Base-by-base conservation (phyloP, 2,113 vertebrate genomes). In the Pterocles gutturalis region DNA sequence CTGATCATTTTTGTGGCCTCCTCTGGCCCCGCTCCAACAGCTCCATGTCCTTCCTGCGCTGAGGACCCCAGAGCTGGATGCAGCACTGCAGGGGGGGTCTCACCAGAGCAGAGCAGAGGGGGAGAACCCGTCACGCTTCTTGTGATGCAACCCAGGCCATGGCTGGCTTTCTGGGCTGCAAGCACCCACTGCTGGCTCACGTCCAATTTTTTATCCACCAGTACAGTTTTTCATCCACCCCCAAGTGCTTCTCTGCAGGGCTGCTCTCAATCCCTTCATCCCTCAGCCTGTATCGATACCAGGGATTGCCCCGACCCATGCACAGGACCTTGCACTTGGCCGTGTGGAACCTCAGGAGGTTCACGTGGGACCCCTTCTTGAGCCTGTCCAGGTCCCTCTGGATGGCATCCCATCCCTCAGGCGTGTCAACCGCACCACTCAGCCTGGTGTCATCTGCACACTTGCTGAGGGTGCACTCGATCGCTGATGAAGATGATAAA, bases 121-220 rank as follows among this genome's bases (percentile, higher is more conserved):
- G 41, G 17, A 87, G 34, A 69, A 62, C 71, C 33, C 19, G 7
- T 22, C 25, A 5, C 38, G 13, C 12, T 81, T 18, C 38, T 60
- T 62, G n/a, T 24, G 51, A 38, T 31, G 33, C 11, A 71, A 29
- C 28, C 33, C 65, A 71, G 33, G 22, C 13, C 15, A 20, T 0
- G 0, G 9, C 9, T 84, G 67, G 34, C 13, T 17, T 45, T 67
- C 33, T n/a, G 60, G 45, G 48, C 57, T 85, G 65, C 5, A 2
- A 38, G 41, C 0, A 0, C 17, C 29, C 18, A 5, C 9, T 66
- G 7, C 8, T 0, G 2, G 21, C 12, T 73, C 46, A 24, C 31
- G 13, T 43, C n/a, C 15, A 36, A 5, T 7, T 84, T 48, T 73
- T 43, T 33, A 69, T 66, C 10, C 38, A 34, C 28, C 25, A 13